Base-by-base conservation (phyloP, 2,888 invertebrate species). In the Hypomecis atomaria region DNA sequence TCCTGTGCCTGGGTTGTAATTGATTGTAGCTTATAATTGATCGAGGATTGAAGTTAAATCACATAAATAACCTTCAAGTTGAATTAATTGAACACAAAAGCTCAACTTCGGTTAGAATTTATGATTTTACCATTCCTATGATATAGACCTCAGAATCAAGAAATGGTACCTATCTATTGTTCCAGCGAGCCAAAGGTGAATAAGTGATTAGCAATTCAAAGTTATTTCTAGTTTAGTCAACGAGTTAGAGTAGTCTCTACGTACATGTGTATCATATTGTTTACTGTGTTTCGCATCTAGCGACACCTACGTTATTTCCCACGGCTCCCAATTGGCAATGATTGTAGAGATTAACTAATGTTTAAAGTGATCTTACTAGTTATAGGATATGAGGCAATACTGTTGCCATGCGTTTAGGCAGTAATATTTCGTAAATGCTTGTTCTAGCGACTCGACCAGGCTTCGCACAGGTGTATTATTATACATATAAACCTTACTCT, bases 101-200 rank as follows among this genome's bases (percentile, higher is more conserved):
- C 23, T 5, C 48, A 0, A 34, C n/a, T 37, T 38, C 38, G 1
- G 38, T 3, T 8, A 48, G 10, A 8, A 55, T 11, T 13, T 45
- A 44, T 55, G 44, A 13, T 45, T 55, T 44, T 36, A 36, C 34
- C 6, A 8, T 5, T 55, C 59, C 71, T 61, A 67, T 74, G 72
- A 71, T 76, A 68, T 71, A 74, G 77, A 71, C 73, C 66, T 72
- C 52, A 57, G 33, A 70, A 70, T 72, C 66, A 69, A 71, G 72
- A 71, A 76, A 75, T 74, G 72, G 76, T 71, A 66, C 64, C 76
- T 73, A 66, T 65, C 76, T 73, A 76, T 79, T 79, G 77, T 79
- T 74, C 71, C 67, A 72, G 64, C 67, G 54, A 74, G 72, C 71
- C 72, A 75, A 73, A 77, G 76, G 69, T 66, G 67, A 60, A 62